Percentiles rank a stretch among this genome's conserved stretches.
Conservation (phyloP, 1,140 invertebrate species). For the Panonychus citri region DNA sequence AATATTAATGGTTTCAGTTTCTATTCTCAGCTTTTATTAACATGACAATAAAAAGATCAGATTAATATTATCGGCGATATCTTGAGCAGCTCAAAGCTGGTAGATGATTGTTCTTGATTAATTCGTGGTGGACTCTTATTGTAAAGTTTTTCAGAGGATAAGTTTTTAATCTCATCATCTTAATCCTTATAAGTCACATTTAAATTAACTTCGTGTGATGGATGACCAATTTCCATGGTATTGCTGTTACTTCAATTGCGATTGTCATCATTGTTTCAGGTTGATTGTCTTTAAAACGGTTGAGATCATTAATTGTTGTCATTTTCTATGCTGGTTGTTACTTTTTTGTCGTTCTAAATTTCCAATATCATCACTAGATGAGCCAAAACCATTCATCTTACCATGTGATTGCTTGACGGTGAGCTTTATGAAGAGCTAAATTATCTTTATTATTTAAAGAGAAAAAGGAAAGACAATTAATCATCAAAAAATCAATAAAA, state of each 20-base stretch:
- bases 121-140: conserved; percentile 10
- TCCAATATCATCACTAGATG: conserved; percentile 91
- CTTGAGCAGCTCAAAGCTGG: conserved; percentile 26
- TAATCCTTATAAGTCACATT: conserved; percentile 17
- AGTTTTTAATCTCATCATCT: conserved; percentile 8
- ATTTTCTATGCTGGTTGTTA: conserved; percentile 67
- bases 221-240: neutral
- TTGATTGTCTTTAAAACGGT: conserved; percentile 16
- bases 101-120: neutral
- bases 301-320: conserved; percentile 29
- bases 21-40: no score
- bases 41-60: no score
- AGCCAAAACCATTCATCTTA: conserved; percentile 94
- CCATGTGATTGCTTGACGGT: conserved; percentile 98
- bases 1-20: no score
- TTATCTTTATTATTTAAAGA: neutral
- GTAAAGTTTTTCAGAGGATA: conserved; percentile 1
- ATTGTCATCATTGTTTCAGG: conserved; percentile 4
- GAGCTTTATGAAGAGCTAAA: conserved; percentile 70
- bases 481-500: neutral
- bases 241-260: conserved; percentile 4
- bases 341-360: conserved; percentile 80
- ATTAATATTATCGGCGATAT: conserved; percentile 14
- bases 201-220: conserved; percentile 13
- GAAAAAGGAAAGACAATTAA: neutral